phyloP scores from a whole-genome alignment of 2,797 vertebrate species.

The Spinibarbus caldwelli region DNA sequence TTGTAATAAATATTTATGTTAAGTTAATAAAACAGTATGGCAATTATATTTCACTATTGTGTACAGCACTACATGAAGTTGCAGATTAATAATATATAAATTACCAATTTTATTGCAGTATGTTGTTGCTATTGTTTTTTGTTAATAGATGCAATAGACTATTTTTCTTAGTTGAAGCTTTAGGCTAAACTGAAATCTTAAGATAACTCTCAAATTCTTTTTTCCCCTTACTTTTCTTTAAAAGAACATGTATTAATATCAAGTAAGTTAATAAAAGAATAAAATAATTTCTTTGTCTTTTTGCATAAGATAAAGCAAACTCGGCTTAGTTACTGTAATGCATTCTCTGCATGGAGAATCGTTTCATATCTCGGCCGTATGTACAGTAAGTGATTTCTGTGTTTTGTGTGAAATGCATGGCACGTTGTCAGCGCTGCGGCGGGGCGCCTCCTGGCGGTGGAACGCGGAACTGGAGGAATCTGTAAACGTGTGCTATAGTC shows the following conservation, averaged over 20 bases:
- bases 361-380: not conserved
- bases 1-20: not conserved
- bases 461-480: not conserved
- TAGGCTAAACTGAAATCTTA: not conserved
- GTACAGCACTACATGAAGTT: not conserved
- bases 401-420: not conserved
- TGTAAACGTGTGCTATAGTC: too few species aligned
- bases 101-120: too few species aligned
- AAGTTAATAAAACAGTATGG: not conserved
- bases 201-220: too few species aligned
- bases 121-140: not conserved
- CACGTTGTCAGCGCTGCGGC: not conserved
- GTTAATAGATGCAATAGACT: not conserved
- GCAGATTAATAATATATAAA: not conserved
- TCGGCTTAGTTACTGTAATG: too few species aligned
- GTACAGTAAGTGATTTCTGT: not conserved
- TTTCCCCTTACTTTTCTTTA: too few species aligned
- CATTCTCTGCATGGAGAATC: too few species aligned
- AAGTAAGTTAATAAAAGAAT: not conserved
- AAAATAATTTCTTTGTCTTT: not conserved
- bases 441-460: conserved; percentile 21
- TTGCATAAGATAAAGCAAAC: not conserved
- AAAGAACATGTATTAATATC: not conserved
- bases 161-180: not conserved
- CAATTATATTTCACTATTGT: not conserved